Base-by-base conservation (phyloP, 2,797 vertebrate genomes). In the Darevskia nairensis region DNA sequence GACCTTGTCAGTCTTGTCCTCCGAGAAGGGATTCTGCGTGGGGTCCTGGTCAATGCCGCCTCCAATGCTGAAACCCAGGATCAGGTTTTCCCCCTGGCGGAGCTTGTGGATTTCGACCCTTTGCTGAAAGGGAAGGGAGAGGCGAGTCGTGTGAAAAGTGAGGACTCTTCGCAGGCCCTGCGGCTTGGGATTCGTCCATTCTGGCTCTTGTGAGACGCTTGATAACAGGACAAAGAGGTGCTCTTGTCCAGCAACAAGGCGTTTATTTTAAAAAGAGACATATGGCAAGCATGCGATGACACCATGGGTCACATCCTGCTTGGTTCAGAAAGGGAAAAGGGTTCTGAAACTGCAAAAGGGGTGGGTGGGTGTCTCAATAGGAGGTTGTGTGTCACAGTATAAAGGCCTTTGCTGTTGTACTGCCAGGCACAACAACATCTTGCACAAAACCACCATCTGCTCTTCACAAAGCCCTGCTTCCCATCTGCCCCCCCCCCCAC, bases 11-110 rank as follows among this genome's bases (percentile, higher is more conserved):
- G 97, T 97, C 94, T 99, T 99, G 92, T 99, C 98, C 94, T 98
- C 98, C 0, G 98, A 99, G 95, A 98, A 99, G 1, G 99, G 99
- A 94, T 99, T 99, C 96, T 99, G 99, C 59, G 97, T 96, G 0
- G 99, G 98, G 93, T 99, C 99, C 95, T 99, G 99, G 93, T 99
- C 99, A 13, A 99, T 99, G 86, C 99, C 99, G 19, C 99, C 99
- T 95, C 99, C 99, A 0, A 99, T 99, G 95, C 99, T 99, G 96
- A 99, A 99, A n/a, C 99, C 99, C 91, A 99, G 96, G 90, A 99
- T 99, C 91, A 99, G 93, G 91, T 98, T 98, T 8, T 98, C 97
- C 32, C 97, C 97, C 39, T 99, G 97, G 1, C 97, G 97, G 82
- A 99, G 96, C 90, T 99, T 99, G 50, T 97, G 94, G 91, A 99